phyloP scores from a whole-genome alignment of 1,140 invertebrate genomes.

The Batillaria attramentaria region DNA sequence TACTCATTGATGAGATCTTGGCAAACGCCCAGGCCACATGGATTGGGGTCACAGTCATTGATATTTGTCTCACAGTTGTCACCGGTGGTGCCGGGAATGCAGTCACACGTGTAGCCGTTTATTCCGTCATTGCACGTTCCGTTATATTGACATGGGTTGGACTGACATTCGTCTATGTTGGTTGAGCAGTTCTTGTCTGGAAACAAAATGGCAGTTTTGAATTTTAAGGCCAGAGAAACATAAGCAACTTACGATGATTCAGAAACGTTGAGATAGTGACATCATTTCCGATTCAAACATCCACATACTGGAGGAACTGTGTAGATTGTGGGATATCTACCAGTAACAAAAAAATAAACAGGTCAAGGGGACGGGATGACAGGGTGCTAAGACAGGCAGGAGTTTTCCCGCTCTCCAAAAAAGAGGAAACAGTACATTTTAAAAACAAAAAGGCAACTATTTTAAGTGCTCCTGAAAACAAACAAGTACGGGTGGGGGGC shows the following conservation, averaged over 20 bases:
- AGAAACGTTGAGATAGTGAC: background rate
- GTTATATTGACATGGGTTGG: conserved; percentile 52
- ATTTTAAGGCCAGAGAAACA: background rate
- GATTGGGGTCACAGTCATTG: conserved; percentile 82
- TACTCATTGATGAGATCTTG: conserved; percentile 73
- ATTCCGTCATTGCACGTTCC: conserved; percentile 52
- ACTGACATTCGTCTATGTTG: conserved; percentile 59
- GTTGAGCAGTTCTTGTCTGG: conserved; percentile 51
- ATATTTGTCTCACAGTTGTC: conserved; percentile 88
- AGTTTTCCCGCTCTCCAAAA: too few species aligned
- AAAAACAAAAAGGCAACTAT: too few species aligned
- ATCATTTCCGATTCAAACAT: too few species aligned
- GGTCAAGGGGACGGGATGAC: too few species aligned
- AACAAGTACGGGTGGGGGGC: too few species aligned
- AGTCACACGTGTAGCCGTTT: conserved; percentile 52
- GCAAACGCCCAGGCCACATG: conserved; percentile 71
- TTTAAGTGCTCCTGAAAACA: too few species aligned
- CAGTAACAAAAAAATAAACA: too few species aligned
- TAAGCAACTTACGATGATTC: background rate
- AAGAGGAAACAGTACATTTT: too few species aligned
- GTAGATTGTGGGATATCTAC: too few species aligned
- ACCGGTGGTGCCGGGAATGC: conserved; percentile 54
- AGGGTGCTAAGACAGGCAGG: too few species aligned
- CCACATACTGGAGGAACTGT: too few species aligned
- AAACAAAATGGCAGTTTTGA: background rate